Evolutionary conservation across 2,113 vertebrate genomes (phyloP), one percentile per base, ranked within the genome.

Genomic region (zebrafish (Danio rerio)): DNA sequence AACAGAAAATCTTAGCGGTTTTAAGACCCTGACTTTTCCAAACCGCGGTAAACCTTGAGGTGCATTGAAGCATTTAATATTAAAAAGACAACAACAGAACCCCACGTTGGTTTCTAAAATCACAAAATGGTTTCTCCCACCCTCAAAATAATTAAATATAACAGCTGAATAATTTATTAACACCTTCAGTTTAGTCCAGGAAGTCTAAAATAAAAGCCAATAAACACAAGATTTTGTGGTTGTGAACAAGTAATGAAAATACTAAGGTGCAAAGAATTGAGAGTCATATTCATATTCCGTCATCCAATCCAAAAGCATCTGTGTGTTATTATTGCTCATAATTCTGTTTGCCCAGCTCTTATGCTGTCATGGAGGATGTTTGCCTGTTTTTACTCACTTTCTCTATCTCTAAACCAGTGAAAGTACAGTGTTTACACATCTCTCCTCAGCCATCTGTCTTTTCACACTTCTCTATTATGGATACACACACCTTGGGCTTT

Each of bases 351-450:
- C 20, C 20, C 9, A 76, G 20, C 53, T 69, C 31, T 63, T 58
- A 15, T 18, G 62, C 53, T 52, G 21, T 10, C 63, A 78, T 11
- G 31, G 43, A 56, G 12, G 61, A 73, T 82, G 12, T 53, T 70
- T 80, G 53, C 43, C 3, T 15, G 31, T 59, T 70, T 81, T 7
- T 71, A 16, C 45, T n/a, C 56, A 52, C 5, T 72, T 45, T 75
- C 43, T 59, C 16, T 61, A 55, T 55, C 70, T 31, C 16, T 15
- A 62, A 21, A 49, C 40, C 72, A 82, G 52, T 68, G 15, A 56
- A 76, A 49, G 62, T 75, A 13, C n/a, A 45, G n/a, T 76, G 75
- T 78, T 78, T 78, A 31, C 55, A 78, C 65, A 78, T n/a, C 74
- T 78, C 63, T 70, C 63, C 7, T 40, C 43, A 18, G 55, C 55